phyloP scores from a whole-genome alignment of 2,888 invertebrate genomes.

The Caradrina kadenii region DNA sequence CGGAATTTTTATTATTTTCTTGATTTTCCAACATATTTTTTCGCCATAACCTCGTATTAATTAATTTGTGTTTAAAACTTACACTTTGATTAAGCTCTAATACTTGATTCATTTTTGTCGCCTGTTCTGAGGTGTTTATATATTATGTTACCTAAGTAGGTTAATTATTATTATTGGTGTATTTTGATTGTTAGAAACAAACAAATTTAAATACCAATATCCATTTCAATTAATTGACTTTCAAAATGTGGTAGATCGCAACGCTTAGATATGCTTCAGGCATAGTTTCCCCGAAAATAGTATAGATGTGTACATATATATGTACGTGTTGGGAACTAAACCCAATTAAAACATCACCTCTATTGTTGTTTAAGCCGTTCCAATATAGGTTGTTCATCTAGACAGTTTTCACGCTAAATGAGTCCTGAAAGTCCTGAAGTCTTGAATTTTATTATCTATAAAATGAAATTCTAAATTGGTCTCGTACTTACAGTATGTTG shows the following conservation, averaged over 20 bases:
- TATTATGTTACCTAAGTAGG: no score
- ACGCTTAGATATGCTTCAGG: conserved; percentile 3
- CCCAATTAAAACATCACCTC: conserved; percentile 3
- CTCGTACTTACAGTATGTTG: conserved; percentile 13
- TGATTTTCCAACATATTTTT: no score
- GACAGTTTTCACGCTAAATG: not conserved
- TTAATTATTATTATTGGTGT: no score
- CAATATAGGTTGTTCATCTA: conserved; percentile 8
- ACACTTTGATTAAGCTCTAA: no score
- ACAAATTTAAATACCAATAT: not conserved
- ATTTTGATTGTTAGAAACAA: not conserved
- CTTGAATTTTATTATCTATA: not conserved
- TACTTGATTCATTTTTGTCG: no score
- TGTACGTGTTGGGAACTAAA: conserved; percentile 5
- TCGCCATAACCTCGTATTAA: no score
- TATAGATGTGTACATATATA: conserved; percentile 8
- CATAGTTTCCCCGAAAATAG: not conserved
- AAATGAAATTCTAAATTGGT: not conserved
- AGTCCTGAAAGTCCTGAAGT: not conserved
- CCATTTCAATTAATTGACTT: not conserved
- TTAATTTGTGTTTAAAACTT: no score
- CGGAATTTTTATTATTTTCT: no score
- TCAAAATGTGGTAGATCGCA: not conserved
- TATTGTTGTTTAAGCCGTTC: conserved; percentile 13
- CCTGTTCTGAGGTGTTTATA: no score